Evolutionary conservation across 2,888 invertebrate genomes (phyloP).

Genomic region (Meghimatium bilineatum): DNA sequence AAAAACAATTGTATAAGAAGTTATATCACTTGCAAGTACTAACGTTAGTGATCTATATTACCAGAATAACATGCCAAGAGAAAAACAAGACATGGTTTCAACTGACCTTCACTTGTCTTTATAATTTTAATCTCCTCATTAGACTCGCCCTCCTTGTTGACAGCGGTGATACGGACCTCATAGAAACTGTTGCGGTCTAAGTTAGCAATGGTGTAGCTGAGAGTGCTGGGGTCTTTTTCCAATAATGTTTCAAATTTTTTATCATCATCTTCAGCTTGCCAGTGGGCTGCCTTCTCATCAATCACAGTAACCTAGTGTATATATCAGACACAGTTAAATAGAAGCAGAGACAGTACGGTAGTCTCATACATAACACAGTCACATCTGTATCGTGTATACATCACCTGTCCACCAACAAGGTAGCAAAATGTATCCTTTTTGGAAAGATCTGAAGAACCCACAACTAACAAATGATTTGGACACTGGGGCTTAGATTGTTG

Average conservation of each 20-base stretch:
- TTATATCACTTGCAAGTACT: too few species aligned
- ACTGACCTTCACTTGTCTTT: conserved; percentile 36
- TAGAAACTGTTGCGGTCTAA: conserved; percentile 33
- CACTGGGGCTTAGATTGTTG: too few species aligned
- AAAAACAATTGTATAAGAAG: too few species aligned
- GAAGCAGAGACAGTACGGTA: too few species aligned
- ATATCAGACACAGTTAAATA: background rate
- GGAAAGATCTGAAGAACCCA: too few species aligned
- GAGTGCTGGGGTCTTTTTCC: background rate
- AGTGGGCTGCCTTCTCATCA: background rate
- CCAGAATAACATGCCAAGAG: too few species aligned
- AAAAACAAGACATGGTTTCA: background rate
- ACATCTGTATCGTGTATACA: too few species aligned
- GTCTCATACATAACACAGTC: too few species aligned
- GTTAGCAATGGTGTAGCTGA: conserved; percentile 1
- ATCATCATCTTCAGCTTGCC: conserved; percentile 9
- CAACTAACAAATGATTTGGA: too few species aligned
- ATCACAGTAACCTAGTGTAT: conserved; percentile 1
- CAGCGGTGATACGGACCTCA: conserved; percentile 19
- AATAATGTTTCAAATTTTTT: background rate
- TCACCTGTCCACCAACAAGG: too few species aligned
- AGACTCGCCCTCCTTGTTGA: conserved; percentile 22
- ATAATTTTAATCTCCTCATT: conserved; percentile 14
- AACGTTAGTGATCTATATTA: too few species aligned
- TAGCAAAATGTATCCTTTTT: too few species aligned